Percentiles rank a stretch among this genome's conserved stretches.
Conservation (phyloP, 2,888 invertebrate genomes). For the Macaria notata region DNA sequence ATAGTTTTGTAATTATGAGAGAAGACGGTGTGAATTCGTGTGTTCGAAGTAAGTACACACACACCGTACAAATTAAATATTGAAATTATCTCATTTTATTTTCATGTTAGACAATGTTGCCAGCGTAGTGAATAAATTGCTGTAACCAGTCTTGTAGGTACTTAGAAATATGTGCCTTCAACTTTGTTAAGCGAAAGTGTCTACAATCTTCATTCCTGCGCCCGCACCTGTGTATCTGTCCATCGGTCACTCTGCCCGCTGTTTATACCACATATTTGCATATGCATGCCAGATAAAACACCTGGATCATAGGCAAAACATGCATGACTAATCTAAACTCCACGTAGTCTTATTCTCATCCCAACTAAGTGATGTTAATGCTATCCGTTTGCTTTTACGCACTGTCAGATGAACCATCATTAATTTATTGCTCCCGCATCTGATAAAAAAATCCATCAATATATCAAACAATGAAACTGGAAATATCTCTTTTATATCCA, state of each 20-base stretch:
- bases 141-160: conserved; percentile 3
- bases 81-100: no score
- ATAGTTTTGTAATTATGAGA: conserved; percentile 2
- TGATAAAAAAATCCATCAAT: conserved; percentile 46
- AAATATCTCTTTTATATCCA: conserved; percentile 70
- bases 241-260: conserved; percentile 37
- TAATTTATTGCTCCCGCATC: conserved; percentile 23
- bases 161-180: conserved; percentile 26
- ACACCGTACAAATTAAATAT: no score
- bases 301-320: conserved; percentile 57
- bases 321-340: conserved; percentile 56
- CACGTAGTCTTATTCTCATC: conserved; percentile 32
- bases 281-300: conserved; percentile 58
- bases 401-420: conserved; percentile 13
- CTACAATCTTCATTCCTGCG: conserved; percentile 36
- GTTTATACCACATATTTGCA: conserved; percentile 63
- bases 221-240: conserved; percentile 49
- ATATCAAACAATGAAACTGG: conserved; percentile 57
- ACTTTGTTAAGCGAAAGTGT: conserved; percentile 42
- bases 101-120: conserved; percentile 7
- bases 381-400: conserved; percentile 25
- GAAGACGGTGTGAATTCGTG: conserved; percentile 8
- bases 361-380: conserved; percentile 44
- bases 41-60: neutral
- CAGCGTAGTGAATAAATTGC: conserved; percentile 22